These are phyloP conservation scores for Tetranychus piercei DNA, from an alignment of 2,888 invertebrate species.

Conservation along the genomic window DNA sequence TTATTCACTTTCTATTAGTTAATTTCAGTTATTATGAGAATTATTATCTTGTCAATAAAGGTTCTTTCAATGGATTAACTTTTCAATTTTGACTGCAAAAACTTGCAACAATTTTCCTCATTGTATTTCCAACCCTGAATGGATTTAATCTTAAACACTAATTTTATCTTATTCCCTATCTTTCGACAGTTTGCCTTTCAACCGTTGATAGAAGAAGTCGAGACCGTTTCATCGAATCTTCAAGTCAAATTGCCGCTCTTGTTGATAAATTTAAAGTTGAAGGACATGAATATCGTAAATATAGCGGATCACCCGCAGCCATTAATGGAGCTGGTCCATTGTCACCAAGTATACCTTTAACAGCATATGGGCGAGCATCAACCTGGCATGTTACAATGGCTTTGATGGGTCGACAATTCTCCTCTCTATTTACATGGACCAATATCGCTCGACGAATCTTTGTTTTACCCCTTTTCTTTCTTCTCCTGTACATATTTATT, in stretches of 20 bases:
- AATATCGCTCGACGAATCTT: constrained; percentile 56
- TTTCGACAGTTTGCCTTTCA: constrained; percentile 47
- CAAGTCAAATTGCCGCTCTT: constrained; percentile 72
- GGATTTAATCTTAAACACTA: background rate
- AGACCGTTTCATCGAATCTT: constrained; percentile 78
- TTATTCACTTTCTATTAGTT: constrained; percentile 5
- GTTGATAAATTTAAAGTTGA: constrained; percentile 78
- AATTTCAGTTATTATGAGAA: background rate
- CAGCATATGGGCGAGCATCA: constrained; percentile 53
- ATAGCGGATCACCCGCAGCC: constrained; percentile 29
- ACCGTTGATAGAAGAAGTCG: constrained; percentile 61
- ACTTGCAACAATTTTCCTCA: too few species aligned
- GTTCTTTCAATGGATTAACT: too few species aligned
- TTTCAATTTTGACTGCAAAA: too few species aligned
- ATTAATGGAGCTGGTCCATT: constrained; percentile 17
- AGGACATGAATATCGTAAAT: constrained; percentile 55
- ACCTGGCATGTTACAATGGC: constrained; percentile 48
- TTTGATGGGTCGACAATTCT: constrained; percentile 33
- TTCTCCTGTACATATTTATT: constrained; percentile 61
- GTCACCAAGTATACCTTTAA: constrained; percentile 48
- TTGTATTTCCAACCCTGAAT: background rate
- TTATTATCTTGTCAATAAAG: too few species aligned
- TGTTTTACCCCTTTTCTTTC: constrained; percentile 45
- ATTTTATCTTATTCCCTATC: background rate
- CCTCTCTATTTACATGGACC: constrained; percentile 39